A percentile compares a stretch with the other conserved stretches of the same genome.
phyloP scores from a whole-genome alignment of 2,888 invertebrate species.

The Epinotia brunnichana region DNA sequence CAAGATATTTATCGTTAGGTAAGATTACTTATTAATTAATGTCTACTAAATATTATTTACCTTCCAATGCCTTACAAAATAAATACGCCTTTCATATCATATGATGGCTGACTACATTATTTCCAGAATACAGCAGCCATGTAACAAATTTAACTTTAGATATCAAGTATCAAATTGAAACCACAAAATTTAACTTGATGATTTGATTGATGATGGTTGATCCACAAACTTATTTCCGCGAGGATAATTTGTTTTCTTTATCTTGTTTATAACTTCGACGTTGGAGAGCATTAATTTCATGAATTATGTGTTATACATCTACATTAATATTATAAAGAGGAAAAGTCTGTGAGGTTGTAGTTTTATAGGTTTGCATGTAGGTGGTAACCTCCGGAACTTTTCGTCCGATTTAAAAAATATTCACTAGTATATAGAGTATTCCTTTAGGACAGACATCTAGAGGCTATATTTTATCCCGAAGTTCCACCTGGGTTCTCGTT shows the following conservation, averaged over 20 bases:
- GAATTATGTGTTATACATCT: neutral
- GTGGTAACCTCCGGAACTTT: no score
- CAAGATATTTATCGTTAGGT: no score
- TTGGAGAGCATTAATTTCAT: neutral
- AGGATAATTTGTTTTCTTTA: constrained; percentile 5
- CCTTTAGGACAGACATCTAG: no score
- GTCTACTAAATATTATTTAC: no score
- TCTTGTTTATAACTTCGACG: neutral
- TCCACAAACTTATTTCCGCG: neutral
- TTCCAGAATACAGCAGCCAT: neutral
- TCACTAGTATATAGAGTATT: no score
- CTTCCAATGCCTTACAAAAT: neutral
- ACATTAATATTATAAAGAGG: no score
- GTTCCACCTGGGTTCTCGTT: no score
- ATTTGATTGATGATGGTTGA: neutral
- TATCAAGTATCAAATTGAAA: neutral
- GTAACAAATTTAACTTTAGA: neutral
- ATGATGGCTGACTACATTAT: neutral
- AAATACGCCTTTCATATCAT: neutral
- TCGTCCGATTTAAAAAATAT: no score
- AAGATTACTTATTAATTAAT: no score
- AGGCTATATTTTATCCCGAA: no score
- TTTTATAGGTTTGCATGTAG: no score
- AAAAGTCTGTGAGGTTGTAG: no score
- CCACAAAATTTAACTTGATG: neutral